A percentile compares a stretch with the other conserved stretches of the same genome.
Conservation (phyloP, 2,888 invertebrate species). For the Belgica antarctica region DNA sequence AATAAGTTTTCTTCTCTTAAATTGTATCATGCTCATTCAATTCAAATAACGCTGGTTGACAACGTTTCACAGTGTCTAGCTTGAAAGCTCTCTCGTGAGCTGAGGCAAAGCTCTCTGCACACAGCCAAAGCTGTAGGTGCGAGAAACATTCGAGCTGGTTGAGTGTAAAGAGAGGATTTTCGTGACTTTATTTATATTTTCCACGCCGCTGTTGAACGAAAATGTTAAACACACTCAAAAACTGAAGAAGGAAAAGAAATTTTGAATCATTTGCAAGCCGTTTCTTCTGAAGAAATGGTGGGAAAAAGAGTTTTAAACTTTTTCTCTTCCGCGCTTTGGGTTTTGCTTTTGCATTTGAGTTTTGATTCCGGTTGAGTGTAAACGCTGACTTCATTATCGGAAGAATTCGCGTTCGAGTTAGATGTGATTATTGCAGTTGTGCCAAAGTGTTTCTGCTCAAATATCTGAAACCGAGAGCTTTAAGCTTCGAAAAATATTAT, state of each 20-base stretch:
- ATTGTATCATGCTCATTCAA: slow-evolving; percentile 15
- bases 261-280: slow-evolving; percentile 30
- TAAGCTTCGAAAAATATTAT: not conserved
- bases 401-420: slow-evolving; percentile 41
- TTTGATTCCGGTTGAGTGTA: slow-evolving; percentile 43
- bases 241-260: slow-evolving; percentile 40
- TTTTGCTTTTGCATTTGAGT: slow-evolving; percentile 41
- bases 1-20: not conserved
- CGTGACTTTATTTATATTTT: slow-evolving; percentile 13
- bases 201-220: slow-evolving; percentile 8
- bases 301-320: slow-evolving; percentile 41
- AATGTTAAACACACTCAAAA: not conserved
- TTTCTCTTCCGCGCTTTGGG: slow-evolving; percentile 39
- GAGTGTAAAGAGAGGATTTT: slow-evolving; percentile 40
- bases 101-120: not conserved
- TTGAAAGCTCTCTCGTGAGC: slow-evolving; percentile 1
- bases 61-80: not conserved
- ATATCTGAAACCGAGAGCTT: not conserved
- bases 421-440: slow-evolving; percentile 41
- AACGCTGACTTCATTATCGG: slow-evolving; percentile 39
- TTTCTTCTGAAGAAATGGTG: slow-evolving; percentile 40
- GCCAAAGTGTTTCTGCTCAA: slow-evolving; percentile 1
- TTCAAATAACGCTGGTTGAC: too few relatives aligned
- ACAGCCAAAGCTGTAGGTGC: slow-evolving; percentile 4
- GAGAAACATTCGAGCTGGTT: slow-evolving; percentile 29